Conservation (phyloP, 92 coral and sea anemone species). For the Epizoanthus ramosus region DNA sequence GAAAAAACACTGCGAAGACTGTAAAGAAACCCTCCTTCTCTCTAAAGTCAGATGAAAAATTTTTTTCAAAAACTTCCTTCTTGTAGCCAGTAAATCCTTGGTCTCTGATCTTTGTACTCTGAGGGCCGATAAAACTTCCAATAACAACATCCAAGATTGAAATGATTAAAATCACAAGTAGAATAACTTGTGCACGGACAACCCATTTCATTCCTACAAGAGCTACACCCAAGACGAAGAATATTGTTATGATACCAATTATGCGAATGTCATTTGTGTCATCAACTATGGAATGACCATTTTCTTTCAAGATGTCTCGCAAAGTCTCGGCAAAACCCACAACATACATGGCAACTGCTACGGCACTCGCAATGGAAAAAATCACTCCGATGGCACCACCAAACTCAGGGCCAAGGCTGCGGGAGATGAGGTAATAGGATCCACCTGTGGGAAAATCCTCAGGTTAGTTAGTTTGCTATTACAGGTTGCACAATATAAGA, state of each 20-base stretch:
- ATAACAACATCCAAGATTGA: conserved; percentile 87
- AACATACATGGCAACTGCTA: conserved; percentile 94
- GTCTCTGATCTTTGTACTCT: conserved; percentile 61
- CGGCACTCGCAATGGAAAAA: conserved; percentile 96
- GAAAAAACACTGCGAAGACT: conserved; percentile 96
- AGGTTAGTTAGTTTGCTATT: too few species aligned
- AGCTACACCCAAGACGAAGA: conserved; percentile 82
- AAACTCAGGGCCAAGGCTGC: conserved; percentile 98
- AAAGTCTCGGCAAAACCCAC: conserved; percentile 99
- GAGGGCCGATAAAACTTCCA: conserved; percentile 92
- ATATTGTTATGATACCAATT: conserved; percentile 82
- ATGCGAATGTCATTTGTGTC: conserved; percentile 93
- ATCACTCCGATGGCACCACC: conserved; percentile 99
- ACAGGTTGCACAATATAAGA: too few species aligned
- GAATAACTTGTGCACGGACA: conserved; percentile 84
- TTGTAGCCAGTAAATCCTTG: conserved; percentile 83
- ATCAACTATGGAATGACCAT: conserved; percentile 78
- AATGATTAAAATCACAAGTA: conserved; percentile 71
- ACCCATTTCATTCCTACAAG: conserved; percentile 95
- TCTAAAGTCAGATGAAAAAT: conserved; percentile 69
- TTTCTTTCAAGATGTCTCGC: conserved; percentile 77
- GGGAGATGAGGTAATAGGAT: conserved; percentile 88
- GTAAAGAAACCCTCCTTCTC: conserved; percentile 87
- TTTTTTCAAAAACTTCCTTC: conserved; percentile 66
- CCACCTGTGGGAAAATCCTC: conserved; percentile 66